Percentiles rank a stretch among this genome's conserved stretches.
Evolutionary conservation across 2,113 vertebrate genomes (phyloP).

Genomic region (Plectropomus leopardus): DNA sequence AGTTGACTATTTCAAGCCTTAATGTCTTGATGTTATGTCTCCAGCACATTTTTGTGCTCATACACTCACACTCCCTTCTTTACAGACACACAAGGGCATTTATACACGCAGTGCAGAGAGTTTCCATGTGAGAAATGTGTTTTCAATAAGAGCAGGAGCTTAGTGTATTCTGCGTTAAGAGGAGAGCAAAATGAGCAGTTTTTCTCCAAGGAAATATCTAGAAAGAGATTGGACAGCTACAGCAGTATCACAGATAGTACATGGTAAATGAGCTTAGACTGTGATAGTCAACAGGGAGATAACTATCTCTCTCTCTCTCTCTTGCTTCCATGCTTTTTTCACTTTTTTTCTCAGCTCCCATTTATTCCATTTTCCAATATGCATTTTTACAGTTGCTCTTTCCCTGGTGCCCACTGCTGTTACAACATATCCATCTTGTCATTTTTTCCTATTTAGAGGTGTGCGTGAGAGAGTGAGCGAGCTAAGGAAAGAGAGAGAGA

Average conservation of each 20-base stretch:
- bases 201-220: constrained; percentile 76
- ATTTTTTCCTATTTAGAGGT: constrained; percentile 42
- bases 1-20: background rate
- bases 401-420: constrained; percentile 39
- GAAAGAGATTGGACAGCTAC: constrained; percentile 66
- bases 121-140: constrained; percentile 57
- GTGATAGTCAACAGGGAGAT: constrained; percentile 75
- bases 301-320: constrained; percentile 26
- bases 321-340: background rate
- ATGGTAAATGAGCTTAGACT: constrained; percentile 76
- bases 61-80: background rate
- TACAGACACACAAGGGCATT: background rate
- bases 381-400: constrained; percentile 40
- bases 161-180: constrained; percentile 48
- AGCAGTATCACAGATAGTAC: constrained; percentile 65
- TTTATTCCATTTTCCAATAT: constrained; percentile 70
- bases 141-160: constrained; percentile 62
- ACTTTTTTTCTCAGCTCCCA: constrained; percentile 36
- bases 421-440: constrained; percentile 64
- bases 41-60: background rate
- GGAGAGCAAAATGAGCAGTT: constrained; percentile 69
- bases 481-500: constrained; percentile 6
- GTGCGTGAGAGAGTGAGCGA: constrained; percentile 4
- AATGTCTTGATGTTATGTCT: constrained; percentile 9
- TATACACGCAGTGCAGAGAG: constrained; percentile 6